These are phyloP conservation scores for Tetranychus piercei DNA, from an alignment of 2,888 invertebrate species.

Conservation along the genomic window DNA sequence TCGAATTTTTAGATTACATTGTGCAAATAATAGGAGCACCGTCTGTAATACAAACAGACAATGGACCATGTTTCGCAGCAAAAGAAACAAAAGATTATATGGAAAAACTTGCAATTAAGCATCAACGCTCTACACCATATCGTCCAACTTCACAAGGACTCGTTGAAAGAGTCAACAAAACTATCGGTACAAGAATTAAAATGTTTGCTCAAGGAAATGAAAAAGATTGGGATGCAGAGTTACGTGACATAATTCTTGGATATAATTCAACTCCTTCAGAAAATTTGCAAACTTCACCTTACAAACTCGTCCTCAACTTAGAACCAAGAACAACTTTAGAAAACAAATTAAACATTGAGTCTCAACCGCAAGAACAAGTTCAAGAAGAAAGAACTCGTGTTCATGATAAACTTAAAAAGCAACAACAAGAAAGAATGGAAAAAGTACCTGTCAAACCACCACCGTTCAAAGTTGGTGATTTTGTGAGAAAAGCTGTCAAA, in stretches of 20 bases:
- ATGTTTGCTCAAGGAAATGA: neutral
- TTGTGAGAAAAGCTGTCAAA: too few relatives aligned
- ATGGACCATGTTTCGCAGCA: neutral
- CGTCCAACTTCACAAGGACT: neutral
- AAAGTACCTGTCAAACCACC: too few relatives aligned
- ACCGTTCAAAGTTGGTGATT: too few relatives aligned
- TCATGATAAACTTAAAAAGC: too few relatives aligned
- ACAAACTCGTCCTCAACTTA: too few relatives aligned
- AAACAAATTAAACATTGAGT: too few relatives aligned
- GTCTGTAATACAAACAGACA: neutral
- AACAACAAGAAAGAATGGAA: too few relatives aligned
- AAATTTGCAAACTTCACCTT: neutral
- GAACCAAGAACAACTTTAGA: too few relatives aligned
- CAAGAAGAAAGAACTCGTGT: too few relatives aligned
- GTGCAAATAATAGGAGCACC: neutral
- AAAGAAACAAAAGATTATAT: neutral
- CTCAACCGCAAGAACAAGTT: too few relatives aligned
- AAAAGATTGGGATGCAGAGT: neutral
- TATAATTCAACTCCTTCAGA: neutral
- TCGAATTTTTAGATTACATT: neutral
- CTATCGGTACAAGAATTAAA: neutral
- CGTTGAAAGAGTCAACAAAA: neutral
- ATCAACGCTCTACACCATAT: neutral
- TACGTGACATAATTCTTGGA: neutral
- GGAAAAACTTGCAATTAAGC: neutral